Percentiles rank a stretch among this genome's conserved stretches.
Evolutionary conservation across 2,888 invertebrate species (phyloP).

Genomic region (Antheraea yamamai): DNA sequence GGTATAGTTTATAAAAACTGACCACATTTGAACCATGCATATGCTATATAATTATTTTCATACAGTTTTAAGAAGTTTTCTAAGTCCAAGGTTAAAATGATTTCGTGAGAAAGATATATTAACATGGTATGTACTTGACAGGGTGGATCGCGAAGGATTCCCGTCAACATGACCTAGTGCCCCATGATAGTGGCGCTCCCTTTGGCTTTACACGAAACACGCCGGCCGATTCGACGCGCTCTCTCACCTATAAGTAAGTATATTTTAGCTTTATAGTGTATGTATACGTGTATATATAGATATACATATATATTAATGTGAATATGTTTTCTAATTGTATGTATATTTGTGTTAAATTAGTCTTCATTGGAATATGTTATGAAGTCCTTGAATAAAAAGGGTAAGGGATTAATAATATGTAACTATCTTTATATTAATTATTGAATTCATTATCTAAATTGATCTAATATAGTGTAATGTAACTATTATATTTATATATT

Average conservation of each 20-base stretch:
- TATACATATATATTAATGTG: too few species aligned
- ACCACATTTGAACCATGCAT: neutral
- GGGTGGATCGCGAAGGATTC: conserved; percentile 55
- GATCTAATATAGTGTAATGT: too few species aligned
- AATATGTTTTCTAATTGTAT: too few species aligned
- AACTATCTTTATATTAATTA: too few species aligned
- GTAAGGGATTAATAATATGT: too few species aligned
- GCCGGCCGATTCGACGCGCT: conserved; percentile 69
- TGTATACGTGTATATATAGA: neutral
- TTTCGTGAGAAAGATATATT: conserved; percentile 21
- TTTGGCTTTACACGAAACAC: conserved; percentile 53
- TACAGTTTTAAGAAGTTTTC: neutral
- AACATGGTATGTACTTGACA: conserved; percentile 38
- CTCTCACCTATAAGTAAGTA: conserved; percentile 56
- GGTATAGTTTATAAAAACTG: neutral
- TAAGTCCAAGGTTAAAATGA: neutral
- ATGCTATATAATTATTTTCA: neutral
- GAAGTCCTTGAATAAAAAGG: too few species aligned
- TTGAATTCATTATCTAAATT: too few species aligned
- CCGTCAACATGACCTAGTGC: conserved; percentile 76
- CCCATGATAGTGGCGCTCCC: conserved; percentile 71
- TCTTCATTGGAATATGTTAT: too few species aligned
- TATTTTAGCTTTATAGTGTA: neutral
- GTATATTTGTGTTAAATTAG: too few species aligned
- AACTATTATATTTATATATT: too few species aligned